A percentile compares a stretch with the other conserved stretches of the same genome.
phyloP scores from a whole-genome alignment of 1,140 invertebrate species.

The Campodea augens region DNA sequence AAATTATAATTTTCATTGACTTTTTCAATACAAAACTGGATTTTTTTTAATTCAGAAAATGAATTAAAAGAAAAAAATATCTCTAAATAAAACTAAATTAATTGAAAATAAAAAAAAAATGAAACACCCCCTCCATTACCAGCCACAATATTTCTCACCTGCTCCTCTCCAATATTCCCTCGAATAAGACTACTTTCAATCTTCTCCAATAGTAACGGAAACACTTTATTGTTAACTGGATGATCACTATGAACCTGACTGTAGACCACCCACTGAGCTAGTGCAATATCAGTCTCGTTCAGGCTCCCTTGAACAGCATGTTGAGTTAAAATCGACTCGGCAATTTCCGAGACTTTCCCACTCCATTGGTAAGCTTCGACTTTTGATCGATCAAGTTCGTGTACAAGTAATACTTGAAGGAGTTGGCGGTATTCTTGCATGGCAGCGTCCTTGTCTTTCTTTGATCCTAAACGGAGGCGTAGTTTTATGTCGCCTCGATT shows the following conservation, averaged over 20 bases:
- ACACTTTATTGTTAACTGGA: constrained; percentile 51
- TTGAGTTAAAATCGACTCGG: constrained; percentile 67
- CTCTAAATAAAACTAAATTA: background rate
- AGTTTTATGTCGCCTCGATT: constrained; percentile 71
- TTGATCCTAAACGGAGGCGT: constrained; percentile 50
- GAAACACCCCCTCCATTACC: background rate
- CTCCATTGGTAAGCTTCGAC: constrained; percentile 64
- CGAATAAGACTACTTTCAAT: constrained; percentile 41
- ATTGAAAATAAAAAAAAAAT: constrained; percentile 1
- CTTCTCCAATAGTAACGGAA: constrained; percentile 41
- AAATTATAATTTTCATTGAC: too few relatives aligned
- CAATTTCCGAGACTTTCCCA: constrained; percentile 59
- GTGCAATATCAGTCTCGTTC: constrained; percentile 35
- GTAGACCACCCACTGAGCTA: constrained; percentile 58
- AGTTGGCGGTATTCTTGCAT: constrained; percentile 72
- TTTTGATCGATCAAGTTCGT: constrained; percentile 63
- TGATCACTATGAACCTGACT: constrained; percentile 50
- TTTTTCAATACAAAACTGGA: background rate
- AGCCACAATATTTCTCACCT: too few relatives aligned
- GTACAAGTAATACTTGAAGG: constrained; percentile 56
- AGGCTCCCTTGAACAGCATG: constrained; percentile 82
- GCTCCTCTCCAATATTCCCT: constrained; percentile 40
- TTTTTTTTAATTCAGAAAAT: background rate
- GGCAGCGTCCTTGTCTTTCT: constrained; percentile 62
- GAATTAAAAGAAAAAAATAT: constrained; percentile 1